Percentiles rank a stretch among this genome's conserved stretches.
Evolutionary conservation across 2,888 invertebrate genomes (phyloP).

Genomic region (Parelbella ahira): DNA sequence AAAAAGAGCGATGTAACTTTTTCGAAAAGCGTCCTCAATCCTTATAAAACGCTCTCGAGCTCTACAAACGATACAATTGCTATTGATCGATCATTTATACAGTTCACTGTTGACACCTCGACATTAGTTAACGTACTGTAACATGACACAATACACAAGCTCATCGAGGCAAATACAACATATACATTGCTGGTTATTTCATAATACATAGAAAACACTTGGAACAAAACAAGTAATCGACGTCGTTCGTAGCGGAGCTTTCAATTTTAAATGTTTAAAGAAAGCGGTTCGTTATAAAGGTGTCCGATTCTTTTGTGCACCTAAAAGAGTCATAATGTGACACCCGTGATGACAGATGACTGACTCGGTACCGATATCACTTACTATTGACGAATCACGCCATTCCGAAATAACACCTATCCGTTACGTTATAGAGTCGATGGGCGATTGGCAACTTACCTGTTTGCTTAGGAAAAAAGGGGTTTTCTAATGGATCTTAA

Average conservation of each 20-base stretch:
- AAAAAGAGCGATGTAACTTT: constrained; percentile 1
- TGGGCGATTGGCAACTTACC: constrained; percentile 4
- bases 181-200: constrained; percentile 11
- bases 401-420: constrained; percentile 8
- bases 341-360: constrained; percentile 73
- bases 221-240: constrained; percentile 5
- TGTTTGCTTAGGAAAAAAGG: constrained; percentile 40
- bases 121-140: constrained; percentile 8
- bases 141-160: background rate
- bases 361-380: constrained; percentile 23
- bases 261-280: constrained; percentile 2
- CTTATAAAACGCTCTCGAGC: background rate
- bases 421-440: background rate
- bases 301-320: constrained; percentile 41
- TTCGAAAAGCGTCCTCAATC: background rate
- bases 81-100: constrained; percentile 21
- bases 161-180: too few relatives aligned
- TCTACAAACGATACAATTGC: constrained; percentile 12
- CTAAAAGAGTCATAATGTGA: constrained; percentile 60
- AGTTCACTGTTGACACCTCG: constrained; percentile 12
- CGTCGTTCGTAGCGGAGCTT: background rate
- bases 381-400: constrained; percentile 5
- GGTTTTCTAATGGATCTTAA: constrained; percentile 45
- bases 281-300: constrained; percentile 35
- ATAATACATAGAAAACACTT: background rate